Evolutionary conservation across 2,113 vertebrate genomes (phyloP).

Genomic region (Psophia crepitans): DNA sequence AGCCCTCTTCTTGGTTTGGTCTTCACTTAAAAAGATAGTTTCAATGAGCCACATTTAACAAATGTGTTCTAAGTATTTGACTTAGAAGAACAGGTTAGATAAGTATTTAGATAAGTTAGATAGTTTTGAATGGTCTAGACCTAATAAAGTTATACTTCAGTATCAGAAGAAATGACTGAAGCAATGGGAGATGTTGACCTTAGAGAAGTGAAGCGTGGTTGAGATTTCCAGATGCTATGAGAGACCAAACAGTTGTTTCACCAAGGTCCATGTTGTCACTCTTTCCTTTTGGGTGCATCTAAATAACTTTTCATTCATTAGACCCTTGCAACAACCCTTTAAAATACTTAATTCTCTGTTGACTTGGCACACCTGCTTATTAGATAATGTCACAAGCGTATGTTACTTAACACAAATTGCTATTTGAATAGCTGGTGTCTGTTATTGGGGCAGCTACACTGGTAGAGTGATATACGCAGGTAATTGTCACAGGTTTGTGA

Average conservation of each 20-base stretch:
- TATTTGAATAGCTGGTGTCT: neutral
- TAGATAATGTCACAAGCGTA: neutral
- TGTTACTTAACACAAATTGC: neutral
- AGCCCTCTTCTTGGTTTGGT: neutral
- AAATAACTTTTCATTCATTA: neutral
- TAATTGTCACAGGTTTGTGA: neutral
- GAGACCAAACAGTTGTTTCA: neutral
- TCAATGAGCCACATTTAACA: neutral
- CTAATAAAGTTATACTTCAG: neutral
- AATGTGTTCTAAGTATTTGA: neutral
- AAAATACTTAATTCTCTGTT: neutral
- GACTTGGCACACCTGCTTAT: neutral
- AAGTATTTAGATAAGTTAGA: neutral
- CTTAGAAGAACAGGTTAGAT: neutral
- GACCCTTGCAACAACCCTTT: neutral
- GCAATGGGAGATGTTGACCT: neutral
- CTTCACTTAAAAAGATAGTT: neutral
- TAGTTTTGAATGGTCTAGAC: neutral
- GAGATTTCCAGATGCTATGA: neutral
- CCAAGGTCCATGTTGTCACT: neutral
- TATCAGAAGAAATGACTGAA: neutral
- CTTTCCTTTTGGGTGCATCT: neutral
- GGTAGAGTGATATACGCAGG: neutral
- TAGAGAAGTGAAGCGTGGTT: neutral
- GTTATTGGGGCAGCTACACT: accelerated